These are phyloP conservation scores for Drosophila varians DNA, from an alignment of 1,140 invertebrate species.

Conservation along the genomic window DNA sequence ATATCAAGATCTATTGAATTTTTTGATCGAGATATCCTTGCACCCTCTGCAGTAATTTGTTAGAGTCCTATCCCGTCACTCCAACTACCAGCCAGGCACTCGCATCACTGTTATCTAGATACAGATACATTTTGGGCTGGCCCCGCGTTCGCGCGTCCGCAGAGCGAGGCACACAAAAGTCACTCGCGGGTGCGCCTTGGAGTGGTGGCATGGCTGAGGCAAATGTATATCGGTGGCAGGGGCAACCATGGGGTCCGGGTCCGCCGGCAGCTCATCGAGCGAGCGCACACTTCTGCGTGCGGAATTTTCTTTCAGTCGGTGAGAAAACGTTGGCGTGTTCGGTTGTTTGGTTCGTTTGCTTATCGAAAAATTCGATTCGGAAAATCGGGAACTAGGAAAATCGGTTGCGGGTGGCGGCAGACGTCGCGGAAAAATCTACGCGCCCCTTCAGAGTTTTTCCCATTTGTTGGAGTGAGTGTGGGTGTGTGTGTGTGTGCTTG, in stretches of 20 bases:
- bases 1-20: background rate
- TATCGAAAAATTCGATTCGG: conserved; percentile 30
- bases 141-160: conserved; percentile 44
- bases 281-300: conserved; percentile 67
- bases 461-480: conserved; percentile 19
- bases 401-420: conserved; percentile 55
- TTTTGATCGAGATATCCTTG: background rate
- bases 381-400: conserved; percentile 26
- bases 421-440: conserved; percentile 53
- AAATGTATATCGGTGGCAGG: conserved; percentile 26
- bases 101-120: conserved; percentile 73
- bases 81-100: conserved; percentile 18
- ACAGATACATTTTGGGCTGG: conserved; percentile 66
- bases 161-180: conserved; percentile 60
- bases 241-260: conserved; percentile 10
- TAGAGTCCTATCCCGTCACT: conserved; percentile 7
- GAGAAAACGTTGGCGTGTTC: conserved; percentile 74
- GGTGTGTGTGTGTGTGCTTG: conserved; percentile 37
- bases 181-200: conserved; percentile 77
- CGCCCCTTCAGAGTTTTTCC: conserved; percentile 58
- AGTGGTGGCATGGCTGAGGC: conserved; percentile 37
- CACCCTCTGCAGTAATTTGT: background rate
- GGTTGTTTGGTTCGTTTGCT: conserved; percentile 49
- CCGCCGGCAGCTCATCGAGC: conserved; percentile 47
- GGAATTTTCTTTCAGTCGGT: conserved; percentile 81